phyloP scores from a whole-genome alignment of 2,888 invertebrate genomes.

The Troglohyphantes excavatus region DNA sequence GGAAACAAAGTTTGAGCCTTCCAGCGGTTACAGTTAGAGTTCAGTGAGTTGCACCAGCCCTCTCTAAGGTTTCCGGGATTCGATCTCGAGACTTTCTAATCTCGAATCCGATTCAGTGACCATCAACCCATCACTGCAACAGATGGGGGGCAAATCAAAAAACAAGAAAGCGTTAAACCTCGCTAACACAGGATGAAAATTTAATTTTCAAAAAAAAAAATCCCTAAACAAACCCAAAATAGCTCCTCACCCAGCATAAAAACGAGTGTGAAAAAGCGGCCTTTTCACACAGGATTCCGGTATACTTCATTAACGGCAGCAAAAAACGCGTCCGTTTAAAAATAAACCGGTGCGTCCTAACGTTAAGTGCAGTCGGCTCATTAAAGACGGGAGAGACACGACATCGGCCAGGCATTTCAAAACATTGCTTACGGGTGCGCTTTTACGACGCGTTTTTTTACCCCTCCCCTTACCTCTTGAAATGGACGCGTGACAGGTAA shows the following conservation, averaged over 20 bases:
- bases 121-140: no score
- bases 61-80: no score
- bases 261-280: not conserved
- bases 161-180: no score
- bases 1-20: no score
- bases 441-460: slow-evolving; percentile 16
- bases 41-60: no score
- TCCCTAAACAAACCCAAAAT: not conserved
- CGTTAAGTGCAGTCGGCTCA: slow-evolving; percentile 37
- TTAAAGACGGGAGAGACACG: slow-evolving; percentile 34
- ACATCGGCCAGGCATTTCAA: slow-evolving; percentile 19
- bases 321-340: slow-evolving; percentile 36
- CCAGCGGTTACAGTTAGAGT: no score
- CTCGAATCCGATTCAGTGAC: no score
- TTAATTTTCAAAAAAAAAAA: no score
- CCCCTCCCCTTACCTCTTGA: not conserved
- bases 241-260: no score
- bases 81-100: no score
- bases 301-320: slow-evolving; percentile 42
- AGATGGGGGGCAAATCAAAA: no score
- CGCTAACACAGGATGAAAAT: no score
- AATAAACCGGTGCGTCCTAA: slow-evolving; percentile 4
- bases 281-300: slow-evolving; percentile 20
- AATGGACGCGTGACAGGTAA: slow-evolving; percentile 20
- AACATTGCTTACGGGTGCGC: slow-evolving; percentile 23